Conservation (phyloP, 2,888 invertebrate species). For the Scelioninae gen. 1 region DNA sequence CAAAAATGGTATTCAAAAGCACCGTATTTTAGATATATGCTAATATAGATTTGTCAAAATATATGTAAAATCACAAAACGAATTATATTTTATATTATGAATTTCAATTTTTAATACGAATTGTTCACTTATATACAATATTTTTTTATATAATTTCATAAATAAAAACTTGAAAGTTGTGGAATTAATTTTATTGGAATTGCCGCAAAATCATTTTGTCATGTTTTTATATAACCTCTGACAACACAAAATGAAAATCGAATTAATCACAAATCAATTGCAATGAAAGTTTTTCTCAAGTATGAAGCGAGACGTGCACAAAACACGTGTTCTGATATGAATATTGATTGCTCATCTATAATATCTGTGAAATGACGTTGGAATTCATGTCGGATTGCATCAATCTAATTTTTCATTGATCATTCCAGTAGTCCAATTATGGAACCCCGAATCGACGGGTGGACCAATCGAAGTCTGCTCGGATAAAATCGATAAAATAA, state of each 20-base stretch:
- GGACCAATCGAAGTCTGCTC: conserved; percentile 29
- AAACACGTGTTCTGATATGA: conserved; percentile 44
- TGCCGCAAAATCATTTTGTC: not conserved
- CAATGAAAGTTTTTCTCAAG: conserved; percentile 5
- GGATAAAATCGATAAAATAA: conserved; percentile 64
- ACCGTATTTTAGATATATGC: too few relatives aligned
- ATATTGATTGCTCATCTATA: conserved; percentile 48
- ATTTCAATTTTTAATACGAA: too few relatives aligned
- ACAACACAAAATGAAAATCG: conserved; percentile 16
- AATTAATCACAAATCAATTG: conserved; percentile 17
- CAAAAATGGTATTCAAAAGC: too few relatives aligned
- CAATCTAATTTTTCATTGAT: conserved; percentile 47
- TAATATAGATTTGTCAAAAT: too few relatives aligned
- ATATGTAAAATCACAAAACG: too few relatives aligned
- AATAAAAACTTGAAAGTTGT: too few relatives aligned
- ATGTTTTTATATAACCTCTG: not conserved
- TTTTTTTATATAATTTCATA: too few relatives aligned
- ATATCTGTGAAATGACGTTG: conserved; percentile 40
- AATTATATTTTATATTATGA: too few relatives aligned
- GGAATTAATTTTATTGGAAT: too few relatives aligned
- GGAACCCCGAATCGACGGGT: conserved; percentile 30
- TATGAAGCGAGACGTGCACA: conserved; percentile 1
- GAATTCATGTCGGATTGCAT: conserved; percentile 40
- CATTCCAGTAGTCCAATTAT: conserved; percentile 62
- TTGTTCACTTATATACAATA: too few relatives aligned